Conservation (phyloP, 2,888 invertebrate genomes). For the Muscina levida region DNA sequence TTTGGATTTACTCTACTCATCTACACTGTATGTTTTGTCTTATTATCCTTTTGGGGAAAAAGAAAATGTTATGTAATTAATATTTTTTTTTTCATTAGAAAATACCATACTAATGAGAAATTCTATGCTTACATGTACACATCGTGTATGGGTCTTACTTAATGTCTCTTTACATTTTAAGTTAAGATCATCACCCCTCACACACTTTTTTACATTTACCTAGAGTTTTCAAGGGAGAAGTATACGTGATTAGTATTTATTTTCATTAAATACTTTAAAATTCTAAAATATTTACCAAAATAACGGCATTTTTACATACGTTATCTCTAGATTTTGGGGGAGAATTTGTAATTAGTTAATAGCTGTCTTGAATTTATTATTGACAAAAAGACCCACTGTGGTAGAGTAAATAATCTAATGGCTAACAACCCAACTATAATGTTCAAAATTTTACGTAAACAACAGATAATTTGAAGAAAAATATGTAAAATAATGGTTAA, state of each 20-base stretch:
- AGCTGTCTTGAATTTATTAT: too few species aligned
- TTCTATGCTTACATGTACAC: slow-evolving; percentile 61
- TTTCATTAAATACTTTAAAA: slow-evolving; percentile 7
- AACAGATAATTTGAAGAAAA: too few species aligned
- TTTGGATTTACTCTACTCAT: slow-evolving; percentile 4
- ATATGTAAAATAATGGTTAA: too few species aligned
- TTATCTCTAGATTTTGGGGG: too few species aligned
- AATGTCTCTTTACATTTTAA: slow-evolving; percentile 5
- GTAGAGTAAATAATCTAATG: too few species aligned
- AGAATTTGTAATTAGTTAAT: too few species aligned
- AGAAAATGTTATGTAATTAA: slow-evolving; percentile 67
- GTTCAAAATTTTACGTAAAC: too few species aligned
- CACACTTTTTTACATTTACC: slow-evolving; percentile 52
- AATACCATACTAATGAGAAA: slow-evolving; percentile 39
- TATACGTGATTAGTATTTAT: slow-evolving; percentile 58
- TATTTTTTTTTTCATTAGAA: slow-evolving; percentile 29
- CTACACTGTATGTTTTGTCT: slow-evolving; percentile 40
- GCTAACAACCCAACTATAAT: too few species aligned
- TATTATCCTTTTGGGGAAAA: slow-evolving; percentile 66
- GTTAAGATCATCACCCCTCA: slow-evolving; percentile 53
- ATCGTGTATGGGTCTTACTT: slow-evolving; percentile 36
- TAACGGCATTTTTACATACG: neutral
- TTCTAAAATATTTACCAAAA: slow-evolving; percentile 24
- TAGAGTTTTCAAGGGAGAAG: slow-evolving; percentile 54
- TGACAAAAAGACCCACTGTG: too few species aligned